Percentiles rank a stretch among this genome's conserved stretches.
Evolutionary conservation across 2,113 vertebrate genomes (phyloP).

Genomic region (Carollia perspicillata): DNA sequence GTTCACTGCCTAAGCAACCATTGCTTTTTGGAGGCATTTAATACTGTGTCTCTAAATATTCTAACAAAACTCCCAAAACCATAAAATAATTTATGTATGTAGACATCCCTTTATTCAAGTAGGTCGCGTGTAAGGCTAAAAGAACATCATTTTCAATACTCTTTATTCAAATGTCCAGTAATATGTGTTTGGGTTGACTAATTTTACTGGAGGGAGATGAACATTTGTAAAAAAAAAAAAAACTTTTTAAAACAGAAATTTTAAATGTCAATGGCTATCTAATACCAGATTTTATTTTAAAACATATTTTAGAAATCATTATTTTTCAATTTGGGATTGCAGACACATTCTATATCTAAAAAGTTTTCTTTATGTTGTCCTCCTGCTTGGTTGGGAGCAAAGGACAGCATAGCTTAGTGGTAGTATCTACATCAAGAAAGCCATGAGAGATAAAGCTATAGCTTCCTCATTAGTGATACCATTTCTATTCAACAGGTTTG

Average conservation of each 20-base stretch:
- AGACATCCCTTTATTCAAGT: slow-evolving; percentile 1
- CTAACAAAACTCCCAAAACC: neutral
- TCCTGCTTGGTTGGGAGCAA: neutral
- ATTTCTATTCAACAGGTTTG: slow-evolving; percentile 6
- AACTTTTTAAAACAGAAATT: slow-evolving; percentile 21
- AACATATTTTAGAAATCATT: neutral
- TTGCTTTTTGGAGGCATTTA: slow-evolving; percentile 17
- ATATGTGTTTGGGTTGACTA: neutral
- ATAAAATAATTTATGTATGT: neutral
- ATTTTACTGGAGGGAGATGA: neutral
- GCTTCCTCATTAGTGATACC: neutral
- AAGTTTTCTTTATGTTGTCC: neutral
- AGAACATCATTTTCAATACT: neutral
- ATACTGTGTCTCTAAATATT: neutral
- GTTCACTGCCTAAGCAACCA: neutral
- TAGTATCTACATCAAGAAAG: neutral
- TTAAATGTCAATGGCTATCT: neutral
- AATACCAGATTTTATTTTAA: slow-evolving; percentile 10
- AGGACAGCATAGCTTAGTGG: neutral
- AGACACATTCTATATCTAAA: neutral
- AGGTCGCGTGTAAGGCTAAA: neutral
- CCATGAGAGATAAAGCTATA: neutral
- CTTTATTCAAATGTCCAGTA: slow-evolving; percentile 12
- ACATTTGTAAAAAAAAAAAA: neutral
- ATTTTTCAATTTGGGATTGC: slow-evolving; percentile 25